phyloP scores from a whole-genome alignment of 2,797 vertebrate species.

The Sibirionetta formosa region DNA sequence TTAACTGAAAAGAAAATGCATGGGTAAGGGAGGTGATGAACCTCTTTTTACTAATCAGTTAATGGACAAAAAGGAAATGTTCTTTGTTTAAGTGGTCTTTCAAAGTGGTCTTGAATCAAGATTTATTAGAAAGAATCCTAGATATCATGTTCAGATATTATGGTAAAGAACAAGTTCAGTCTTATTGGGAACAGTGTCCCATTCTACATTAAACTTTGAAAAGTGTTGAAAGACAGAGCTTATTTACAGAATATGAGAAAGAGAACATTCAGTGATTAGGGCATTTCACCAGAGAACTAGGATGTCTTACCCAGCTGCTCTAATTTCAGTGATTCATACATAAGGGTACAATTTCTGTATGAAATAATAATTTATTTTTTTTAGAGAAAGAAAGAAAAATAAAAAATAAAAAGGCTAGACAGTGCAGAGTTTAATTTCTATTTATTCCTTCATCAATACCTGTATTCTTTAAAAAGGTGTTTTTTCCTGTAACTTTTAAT shows the following conservation, averaged over 20 bases:
- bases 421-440: neutral
- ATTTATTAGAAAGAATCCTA: neutral
- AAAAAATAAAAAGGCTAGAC: neutral
- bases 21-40: neutral
- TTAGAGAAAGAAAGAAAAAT: neutral
- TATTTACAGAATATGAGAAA: slow-evolving; percentile 24
- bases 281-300: neutral
- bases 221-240: neutral
- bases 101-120: neutral
- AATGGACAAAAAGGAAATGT: neutral
- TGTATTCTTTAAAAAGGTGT: neutral
- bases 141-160: neutral
- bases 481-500: neutral
- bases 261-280: neutral
- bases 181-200: neutral
- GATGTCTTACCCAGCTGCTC: slow-evolving; percentile 9
- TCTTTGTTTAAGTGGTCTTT: neutral
- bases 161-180: neutral
- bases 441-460: neutral
- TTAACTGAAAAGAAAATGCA: neutral
- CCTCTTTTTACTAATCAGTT: neutral
- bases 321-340: slow-evolving; percentile 7
- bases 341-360: neutral
- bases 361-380: neutral
- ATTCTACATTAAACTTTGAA: neutral